Percentiles rank a stretch among this genome's conserved stretches.
phyloP scores from a whole-genome alignment of 2,888 invertebrate genomes.

The Disparrhopalites patrizii region DNA sequence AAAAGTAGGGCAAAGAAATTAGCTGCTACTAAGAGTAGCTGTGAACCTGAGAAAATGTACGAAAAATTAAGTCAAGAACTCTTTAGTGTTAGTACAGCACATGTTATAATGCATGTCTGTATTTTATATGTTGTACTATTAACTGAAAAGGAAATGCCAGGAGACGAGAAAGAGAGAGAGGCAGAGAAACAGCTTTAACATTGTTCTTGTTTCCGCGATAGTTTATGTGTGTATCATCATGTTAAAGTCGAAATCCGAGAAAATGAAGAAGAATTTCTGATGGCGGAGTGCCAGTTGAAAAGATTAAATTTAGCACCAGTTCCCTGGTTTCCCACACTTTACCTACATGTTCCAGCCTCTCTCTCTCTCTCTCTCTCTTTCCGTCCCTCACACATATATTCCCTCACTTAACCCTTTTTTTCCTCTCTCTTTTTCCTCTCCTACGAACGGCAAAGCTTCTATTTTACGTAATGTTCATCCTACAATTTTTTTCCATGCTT shows the following conservation, averaged over 20 bases:
- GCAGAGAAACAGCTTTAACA: neutral
- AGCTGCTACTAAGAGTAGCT: too few species aligned
- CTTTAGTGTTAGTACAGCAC: too few species aligned
- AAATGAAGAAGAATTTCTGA: conserved; percentile 17
- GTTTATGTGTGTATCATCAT: neutral
- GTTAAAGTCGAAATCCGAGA: too few species aligned
- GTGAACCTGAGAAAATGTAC: too few species aligned
- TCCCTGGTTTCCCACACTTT: conserved; percentile 20
- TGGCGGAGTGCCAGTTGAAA: conserved; percentile 21
- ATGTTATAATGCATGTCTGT: too few species aligned
- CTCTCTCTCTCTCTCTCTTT: neutral
- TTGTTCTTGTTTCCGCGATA: conserved; percentile 11
- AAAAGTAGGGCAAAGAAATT: too few species aligned
- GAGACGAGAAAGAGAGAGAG: neutral
- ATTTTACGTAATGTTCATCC: too few species aligned
- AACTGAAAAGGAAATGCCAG: neutral
- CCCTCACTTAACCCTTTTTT: neutral
- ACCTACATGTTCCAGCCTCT: neutral
- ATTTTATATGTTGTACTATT: too few species aligned
- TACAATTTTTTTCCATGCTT: too few species aligned
- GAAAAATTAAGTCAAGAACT: too few species aligned
- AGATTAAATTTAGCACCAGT: conserved; percentile 26
- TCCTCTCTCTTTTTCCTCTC: neutral
- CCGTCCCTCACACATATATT: neutral
- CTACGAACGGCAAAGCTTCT: neutral